These are phyloP conservation scores for Aselliscus stoliczkanus DNA, from an alignment of 2,797 vertebrate species.

Conservation along the genomic window DNA sequence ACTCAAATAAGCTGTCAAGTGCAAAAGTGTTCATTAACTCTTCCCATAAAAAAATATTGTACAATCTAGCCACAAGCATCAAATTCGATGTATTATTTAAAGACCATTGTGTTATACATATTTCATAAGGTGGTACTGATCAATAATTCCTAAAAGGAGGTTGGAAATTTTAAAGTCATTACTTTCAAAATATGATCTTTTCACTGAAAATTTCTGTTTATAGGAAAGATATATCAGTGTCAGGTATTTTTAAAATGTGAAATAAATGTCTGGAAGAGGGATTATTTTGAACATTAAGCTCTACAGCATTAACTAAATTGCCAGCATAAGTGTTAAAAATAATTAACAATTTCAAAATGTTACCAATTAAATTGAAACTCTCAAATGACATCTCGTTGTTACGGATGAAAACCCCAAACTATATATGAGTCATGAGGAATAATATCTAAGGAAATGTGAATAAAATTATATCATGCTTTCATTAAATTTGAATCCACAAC, in stretches of 20 bases:
- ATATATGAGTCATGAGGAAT: not conserved
- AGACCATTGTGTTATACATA: constrained; percentile 33
- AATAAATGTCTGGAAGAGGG: constrained; percentile 3
- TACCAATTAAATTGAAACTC: constrained; percentile 47
- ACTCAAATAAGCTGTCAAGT: not conserved
- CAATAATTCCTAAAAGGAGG: constrained; percentile 15
- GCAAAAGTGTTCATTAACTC: not conserved
- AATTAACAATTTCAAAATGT: constrained; percentile 57
- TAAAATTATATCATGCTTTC: not conserved
- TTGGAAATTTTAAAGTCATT: constrained; percentile 29
- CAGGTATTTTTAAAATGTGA: constrained; percentile 39
- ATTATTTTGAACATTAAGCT: constrained; percentile 33
- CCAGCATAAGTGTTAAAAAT: constrained; percentile 46
- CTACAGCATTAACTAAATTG: not conserved
- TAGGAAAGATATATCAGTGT: not conserved
- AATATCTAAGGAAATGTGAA: not conserved
- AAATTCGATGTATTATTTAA: constrained; percentile 60
- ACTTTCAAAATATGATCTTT: constrained; percentile 30
- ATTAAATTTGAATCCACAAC: not conserved
- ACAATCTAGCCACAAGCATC: not conserved
- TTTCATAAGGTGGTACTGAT: constrained; percentile 40
- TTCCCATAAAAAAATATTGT: constrained; percentile 20
- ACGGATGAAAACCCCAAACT: constrained; percentile 34
- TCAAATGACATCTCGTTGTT: not conserved
- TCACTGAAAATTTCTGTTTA: not conserved